These are phyloP conservation scores for Chloroceryle aenea DNA, from an alignment of 2,113 vertebrate genomes.

Conservation along the genomic window DNA sequence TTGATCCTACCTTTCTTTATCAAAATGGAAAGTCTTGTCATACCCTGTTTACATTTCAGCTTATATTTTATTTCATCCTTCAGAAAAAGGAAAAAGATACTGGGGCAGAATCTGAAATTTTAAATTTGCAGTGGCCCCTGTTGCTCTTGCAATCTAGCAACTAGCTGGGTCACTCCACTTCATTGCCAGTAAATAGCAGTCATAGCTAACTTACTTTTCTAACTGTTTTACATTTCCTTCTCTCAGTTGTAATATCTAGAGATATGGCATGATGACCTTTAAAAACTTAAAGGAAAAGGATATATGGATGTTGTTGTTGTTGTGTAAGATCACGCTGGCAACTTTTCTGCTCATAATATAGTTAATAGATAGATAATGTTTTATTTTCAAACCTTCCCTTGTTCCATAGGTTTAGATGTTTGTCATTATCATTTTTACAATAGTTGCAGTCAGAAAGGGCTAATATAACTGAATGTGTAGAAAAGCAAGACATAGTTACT, in stretches of 20 bases:
- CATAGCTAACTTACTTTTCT: neutral
- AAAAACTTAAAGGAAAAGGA: neutral
- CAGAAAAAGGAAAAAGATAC: neutral
- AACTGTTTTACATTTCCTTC: neutral
- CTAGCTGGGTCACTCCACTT: neutral
- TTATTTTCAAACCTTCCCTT: neutral
- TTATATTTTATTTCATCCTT: neutral
- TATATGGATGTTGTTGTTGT: neutral
- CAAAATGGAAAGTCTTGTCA: neutral
- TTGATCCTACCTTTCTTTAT: neutral
- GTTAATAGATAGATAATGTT: neutral
- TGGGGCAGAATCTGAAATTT: neutral
- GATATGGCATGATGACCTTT: neutral
- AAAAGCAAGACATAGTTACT: neutral
- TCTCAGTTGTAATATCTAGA: neutral
- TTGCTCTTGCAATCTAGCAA: neutral
- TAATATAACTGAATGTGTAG: neutral
- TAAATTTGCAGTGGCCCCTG: neutral
- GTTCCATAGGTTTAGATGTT: neutral
- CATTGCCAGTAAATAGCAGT: neutral
- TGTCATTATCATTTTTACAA: neutral
- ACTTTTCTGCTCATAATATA: neutral
- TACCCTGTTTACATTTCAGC: constrained; percentile 10
- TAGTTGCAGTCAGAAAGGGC: neutral
- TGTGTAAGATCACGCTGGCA: neutral